These are phyloP conservation scores for Hetaerina titia DNA, from an alignment of 2,888 invertebrate species.

Conservation along the genomic window DNA sequence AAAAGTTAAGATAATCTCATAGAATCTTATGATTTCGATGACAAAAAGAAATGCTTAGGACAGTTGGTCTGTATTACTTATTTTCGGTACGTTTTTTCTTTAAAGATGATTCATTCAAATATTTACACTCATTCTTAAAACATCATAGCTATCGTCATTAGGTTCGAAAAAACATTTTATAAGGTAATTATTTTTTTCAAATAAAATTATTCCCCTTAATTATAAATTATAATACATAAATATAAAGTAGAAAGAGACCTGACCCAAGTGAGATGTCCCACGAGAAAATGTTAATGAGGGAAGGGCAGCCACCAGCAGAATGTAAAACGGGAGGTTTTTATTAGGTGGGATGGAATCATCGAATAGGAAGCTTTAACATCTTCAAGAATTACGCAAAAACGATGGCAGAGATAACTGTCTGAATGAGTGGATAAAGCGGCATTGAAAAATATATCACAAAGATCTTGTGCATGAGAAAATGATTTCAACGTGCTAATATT, in stretches of 20 bases:
- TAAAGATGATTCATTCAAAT: not conserved
- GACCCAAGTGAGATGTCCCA: not conserved
- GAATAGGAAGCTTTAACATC: not conserved
- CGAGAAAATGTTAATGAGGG: constrained; percentile 14
- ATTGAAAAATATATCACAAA: not conserved
- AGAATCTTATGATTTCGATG: no score
- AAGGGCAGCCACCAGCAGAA: not conserved
- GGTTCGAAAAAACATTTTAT: not conserved
- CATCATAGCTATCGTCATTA: not conserved
- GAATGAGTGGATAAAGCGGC: not conserved
- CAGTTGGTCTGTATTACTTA: no score
- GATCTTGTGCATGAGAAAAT: no score
- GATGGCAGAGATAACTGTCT: not conserved
- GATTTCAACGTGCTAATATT: no score
- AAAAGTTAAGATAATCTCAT: not conserved
- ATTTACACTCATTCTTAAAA: not conserved
- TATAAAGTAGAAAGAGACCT: not conserved
- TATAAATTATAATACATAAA: not conserved
- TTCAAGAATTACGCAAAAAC: not conserved
- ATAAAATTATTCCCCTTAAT: not conserved
- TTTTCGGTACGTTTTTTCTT: not conserved
- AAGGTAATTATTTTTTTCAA: not conserved
- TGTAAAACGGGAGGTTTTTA: not conserved
- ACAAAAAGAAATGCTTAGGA: no score
- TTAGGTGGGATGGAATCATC: not conserved